These are phyloP conservation scores for Elmis aenea DNA, from an alignment of 2,888 invertebrate genomes.

Conservation along the genomic window DNA sequence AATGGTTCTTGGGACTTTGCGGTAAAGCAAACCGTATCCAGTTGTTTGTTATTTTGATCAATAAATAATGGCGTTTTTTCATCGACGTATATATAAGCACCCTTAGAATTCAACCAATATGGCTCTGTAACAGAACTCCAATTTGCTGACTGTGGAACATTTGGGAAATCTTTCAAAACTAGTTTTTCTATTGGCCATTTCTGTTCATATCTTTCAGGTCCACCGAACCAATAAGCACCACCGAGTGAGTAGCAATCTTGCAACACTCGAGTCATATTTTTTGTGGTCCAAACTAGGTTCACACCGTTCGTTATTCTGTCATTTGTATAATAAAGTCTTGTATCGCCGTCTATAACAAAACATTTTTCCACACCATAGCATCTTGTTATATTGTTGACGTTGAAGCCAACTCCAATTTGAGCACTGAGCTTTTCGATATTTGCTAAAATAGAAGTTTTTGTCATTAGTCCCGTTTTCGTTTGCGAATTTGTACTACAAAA, in stretches of 20 bases:
- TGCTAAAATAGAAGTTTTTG: too few relatives aligned
- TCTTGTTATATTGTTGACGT: neutral
- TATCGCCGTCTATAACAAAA: conserved; percentile 6
- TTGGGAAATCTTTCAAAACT: conserved; percentile 53
- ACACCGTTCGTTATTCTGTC: conserved; percentile 16
- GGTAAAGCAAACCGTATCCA: conserved; percentile 55
- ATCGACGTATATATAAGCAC: conserved; percentile 61
- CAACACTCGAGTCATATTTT: conserved; percentile 13
- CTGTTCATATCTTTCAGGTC: conserved; percentile 57
- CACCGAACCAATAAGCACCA: conserved; percentile 61
- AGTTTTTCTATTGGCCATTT: conserved; percentile 62
- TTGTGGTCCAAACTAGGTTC: conserved; percentile 19
- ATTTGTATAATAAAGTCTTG: conserved; percentile 12
- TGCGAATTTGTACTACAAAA: too few relatives aligned
- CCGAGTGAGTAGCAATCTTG: conserved; percentile 49
- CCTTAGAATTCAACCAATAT: conserved; percentile 69
- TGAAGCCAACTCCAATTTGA: conserved; percentile 4
- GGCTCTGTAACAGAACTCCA: conserved; percentile 58
- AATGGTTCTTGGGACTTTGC: conserved; percentile 56
- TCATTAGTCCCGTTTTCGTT: too few relatives aligned
- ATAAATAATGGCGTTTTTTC: conserved; percentile 64
- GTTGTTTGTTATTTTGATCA: conserved; percentile 58
- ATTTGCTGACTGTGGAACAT: conserved; percentile 54
- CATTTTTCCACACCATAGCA: conserved; percentile 19
- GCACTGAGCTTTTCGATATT: conserved; percentile 4